These are phyloP conservation scores for Coptotermes formosanus DNA, from an alignment of 1,140 invertebrate species.

Conservation along the genomic window DNA sequence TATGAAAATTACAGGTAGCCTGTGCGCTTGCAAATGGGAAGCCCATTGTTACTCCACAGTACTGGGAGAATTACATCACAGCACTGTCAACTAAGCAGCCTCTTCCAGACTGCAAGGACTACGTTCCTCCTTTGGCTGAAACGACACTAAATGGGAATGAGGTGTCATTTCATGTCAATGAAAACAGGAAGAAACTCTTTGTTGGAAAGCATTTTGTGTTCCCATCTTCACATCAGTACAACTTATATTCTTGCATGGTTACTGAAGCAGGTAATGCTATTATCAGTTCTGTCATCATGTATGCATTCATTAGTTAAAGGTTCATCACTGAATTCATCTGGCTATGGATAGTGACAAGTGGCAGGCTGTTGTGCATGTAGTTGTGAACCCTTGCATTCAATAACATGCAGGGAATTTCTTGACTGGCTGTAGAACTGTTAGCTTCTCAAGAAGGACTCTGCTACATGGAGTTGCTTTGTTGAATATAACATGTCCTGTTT, in stretches of 20 bases:
- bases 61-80: slow-evolving; percentile 56
- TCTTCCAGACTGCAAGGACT: slow-evolving; percentile 54
- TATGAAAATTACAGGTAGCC: slow-evolving; percentile 47
- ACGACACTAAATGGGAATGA: slow-evolving; percentile 52
- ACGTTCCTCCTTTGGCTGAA: slow-evolving; percentile 55
- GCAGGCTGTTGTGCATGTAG: too few relatives aligned
- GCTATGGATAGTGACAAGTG: too few relatives aligned
- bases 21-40: slow-evolving; percentile 61
- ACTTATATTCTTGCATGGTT: slow-evolving; percentile 23
- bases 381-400: too few relatives aligned
- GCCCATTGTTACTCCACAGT: slow-evolving; percentile 61
- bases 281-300: too few relatives aligned
- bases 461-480: too few relatives aligned
- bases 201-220: slow-evolving; percentile 60
- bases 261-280: slow-evolving; percentile 14
- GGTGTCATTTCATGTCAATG: slow-evolving; percentile 55
- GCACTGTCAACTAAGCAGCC: slow-evolving; percentile 45
- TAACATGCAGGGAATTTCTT: too few relatives aligned
- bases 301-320: too few relatives aligned
- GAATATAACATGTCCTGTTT: too few relatives aligned
- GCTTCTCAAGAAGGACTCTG: too few relatives aligned
- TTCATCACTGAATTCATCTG: too few relatives aligned
- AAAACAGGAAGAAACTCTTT: slow-evolving; percentile 56
- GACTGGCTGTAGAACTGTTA: too few relatives aligned
- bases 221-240: slow-evolving; percentile 55